phyloP scores from a whole-genome alignment of 1,140 invertebrate genomes.

The Zaprionus inermis region DNA sequence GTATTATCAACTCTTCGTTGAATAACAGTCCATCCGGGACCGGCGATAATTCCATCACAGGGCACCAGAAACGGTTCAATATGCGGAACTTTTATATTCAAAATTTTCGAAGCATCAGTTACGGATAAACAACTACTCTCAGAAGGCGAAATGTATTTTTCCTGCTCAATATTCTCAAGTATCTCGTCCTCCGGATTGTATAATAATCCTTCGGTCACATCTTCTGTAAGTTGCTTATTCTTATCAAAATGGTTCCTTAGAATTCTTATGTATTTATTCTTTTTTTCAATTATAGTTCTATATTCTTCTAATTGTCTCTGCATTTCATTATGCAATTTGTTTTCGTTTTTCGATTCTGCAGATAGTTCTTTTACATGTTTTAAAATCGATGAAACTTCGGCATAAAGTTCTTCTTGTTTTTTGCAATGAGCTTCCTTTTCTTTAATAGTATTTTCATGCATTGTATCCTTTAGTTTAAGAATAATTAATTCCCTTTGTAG shows the following conservation, averaged over 20 bases:
- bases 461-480: constrained; percentile 17
- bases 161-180: background rate
- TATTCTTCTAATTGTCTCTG: constrained; percentile 16
- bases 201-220: background rate
- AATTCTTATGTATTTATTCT: constrained; percentile 20
- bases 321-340: background rate
- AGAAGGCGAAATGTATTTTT: background rate
- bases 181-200: background rate
- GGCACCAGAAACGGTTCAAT: constrained; percentile 17
- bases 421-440: constrained; percentile 5
- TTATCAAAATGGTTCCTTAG: constrained; percentile 1
- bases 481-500: constrained; percentile 30
- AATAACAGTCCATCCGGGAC: constrained; percentile 33
- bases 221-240: background rate
- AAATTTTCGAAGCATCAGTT: constrained; percentile 15
- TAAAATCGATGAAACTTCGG: background rate
- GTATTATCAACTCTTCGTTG: constrained; percentile 19
- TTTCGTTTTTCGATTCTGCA: background rate
- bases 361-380: constrained; percentile 3
- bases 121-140: constrained; percentile 25
- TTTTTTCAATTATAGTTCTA: constrained; percentile 9
- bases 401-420: constrained; percentile 15
- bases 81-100: constrained; percentile 28
- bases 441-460: constrained; percentile 16
- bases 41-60: constrained; percentile 27